phyloP scores from a whole-genome alignment of 2,797 vertebrate species.

The Hydrocynus forskahlii region DNA sequence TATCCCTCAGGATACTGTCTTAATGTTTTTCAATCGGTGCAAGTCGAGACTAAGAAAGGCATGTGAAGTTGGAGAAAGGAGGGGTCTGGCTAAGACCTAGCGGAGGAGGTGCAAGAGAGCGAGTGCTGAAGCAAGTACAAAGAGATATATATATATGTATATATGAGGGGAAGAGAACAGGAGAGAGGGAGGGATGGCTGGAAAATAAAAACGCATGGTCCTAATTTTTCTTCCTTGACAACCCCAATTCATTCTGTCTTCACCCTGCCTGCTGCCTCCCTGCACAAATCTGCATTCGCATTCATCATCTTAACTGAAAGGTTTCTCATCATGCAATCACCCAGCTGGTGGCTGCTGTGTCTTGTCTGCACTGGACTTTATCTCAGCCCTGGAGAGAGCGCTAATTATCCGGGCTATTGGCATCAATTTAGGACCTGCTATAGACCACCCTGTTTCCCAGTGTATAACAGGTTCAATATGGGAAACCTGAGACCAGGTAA shows the following conservation, averaged over 20 bases:
- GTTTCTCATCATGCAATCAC: constrained; percentile 55
- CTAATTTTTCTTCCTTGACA: constrained; percentile 19
- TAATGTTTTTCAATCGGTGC: background rate
- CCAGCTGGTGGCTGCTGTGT: constrained; percentile 57
- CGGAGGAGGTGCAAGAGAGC: constrained; percentile 51
- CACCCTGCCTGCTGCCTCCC: constrained; percentile 14
- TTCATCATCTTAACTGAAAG: background rate
- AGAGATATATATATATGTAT: constrained; percentile 16
- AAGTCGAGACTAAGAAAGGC: constrained; percentile 13
- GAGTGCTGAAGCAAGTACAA: constrained; percentile 45
- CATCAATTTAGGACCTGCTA: constrained; percentile 85
- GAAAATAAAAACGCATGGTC: constrained; percentile 29
- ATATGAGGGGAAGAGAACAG: constrained; percentile 51
- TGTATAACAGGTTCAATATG: constrained; percentile 69
- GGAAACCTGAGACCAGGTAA: constrained; percentile 78
- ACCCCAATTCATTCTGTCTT: background rate
- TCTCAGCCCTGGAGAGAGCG: constrained; percentile 63
- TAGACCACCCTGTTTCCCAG: constrained; percentile 79
- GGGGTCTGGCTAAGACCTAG: constrained; percentile 50
- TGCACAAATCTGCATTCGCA: background rate
- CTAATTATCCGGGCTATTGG: constrained; percentile 72
- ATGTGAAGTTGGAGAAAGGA: constrained; percentile 49
- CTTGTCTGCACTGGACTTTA: constrained; percentile 58
- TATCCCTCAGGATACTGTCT: background rate
- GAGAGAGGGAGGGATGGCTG: constrained; percentile 53